A percentile compares a stretch with the other conserved stretches of the same genome.
Evolutionary conservation across 2,113 vertebrate species (phyloP).

Genomic region (Tragulus kanchil): DNA sequence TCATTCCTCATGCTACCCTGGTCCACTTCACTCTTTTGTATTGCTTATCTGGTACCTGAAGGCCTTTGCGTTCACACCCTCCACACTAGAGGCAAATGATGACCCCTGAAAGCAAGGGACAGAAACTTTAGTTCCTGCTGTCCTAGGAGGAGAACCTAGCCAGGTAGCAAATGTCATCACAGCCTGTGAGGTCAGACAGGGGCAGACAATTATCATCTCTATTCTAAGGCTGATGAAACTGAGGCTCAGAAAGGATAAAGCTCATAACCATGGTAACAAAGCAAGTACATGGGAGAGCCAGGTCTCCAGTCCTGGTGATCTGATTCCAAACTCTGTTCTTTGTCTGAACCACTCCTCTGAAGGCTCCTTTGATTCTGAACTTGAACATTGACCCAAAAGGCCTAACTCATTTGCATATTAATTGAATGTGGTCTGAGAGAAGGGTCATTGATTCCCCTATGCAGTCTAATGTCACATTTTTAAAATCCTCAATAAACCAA

Average conservation of each 20-base stretch:
- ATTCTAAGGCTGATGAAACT: neutral
- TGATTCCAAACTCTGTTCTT: neutral
- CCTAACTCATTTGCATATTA: constrained; percentile 79
- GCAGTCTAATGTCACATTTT: constrained; percentile 66
- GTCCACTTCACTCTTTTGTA: neutral
- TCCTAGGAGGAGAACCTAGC: neutral
- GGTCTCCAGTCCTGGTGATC: neutral
- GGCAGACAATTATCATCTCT: neutral
- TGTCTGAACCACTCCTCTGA: neutral
- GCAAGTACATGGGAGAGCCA: neutral
- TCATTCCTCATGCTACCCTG: neutral
- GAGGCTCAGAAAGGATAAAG: neutral
- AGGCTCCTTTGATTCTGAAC: constrained; percentile 59
- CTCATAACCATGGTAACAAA: neutral
- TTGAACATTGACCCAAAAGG: constrained; percentile 66
- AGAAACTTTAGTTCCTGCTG: neutral
- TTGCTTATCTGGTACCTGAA: neutral
- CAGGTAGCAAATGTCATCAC: neutral
- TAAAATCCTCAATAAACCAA: constrained; percentile 41
- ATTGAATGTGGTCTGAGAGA: constrained; percentile 79
- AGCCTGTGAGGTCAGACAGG: neutral
- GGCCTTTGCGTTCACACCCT: neutral
- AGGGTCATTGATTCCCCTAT: constrained; percentile 70
- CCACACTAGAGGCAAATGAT: neutral
- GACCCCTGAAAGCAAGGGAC: neutral